These are phyloP conservation scores for Oscheius sp. DNA, from an alignment of 1,140 invertebrate genomes.

Conservation along the genomic window DNA sequence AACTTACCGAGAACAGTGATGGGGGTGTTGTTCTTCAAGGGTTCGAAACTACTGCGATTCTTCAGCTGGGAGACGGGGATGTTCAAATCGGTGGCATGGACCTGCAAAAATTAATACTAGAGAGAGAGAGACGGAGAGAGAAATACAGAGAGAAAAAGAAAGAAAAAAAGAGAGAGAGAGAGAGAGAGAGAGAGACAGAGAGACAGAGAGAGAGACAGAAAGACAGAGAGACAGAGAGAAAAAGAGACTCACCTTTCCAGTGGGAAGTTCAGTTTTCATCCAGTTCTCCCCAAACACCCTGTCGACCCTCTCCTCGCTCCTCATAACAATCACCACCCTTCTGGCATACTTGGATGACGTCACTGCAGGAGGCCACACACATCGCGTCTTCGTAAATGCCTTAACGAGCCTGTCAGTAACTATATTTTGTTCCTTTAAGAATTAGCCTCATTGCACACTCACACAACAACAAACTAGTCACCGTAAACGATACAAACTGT, in stretches of 20 bases:
- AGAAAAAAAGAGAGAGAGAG: too few species aligned
- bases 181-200: too few species aligned
- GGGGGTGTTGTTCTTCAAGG: slow-evolving; percentile 78
- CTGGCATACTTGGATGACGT: background rate
- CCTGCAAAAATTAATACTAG: background rate
- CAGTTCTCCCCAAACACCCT: slow-evolving; percentile 45
- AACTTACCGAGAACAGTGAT: slow-evolving; percentile 73
- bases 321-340: slow-evolving; percentile 38
- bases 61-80: slow-evolving; percentile 73
- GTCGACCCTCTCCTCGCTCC: slow-evolving; percentile 45
- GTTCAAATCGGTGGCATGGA: slow-evolving; percentile 75
- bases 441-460: too few species aligned
- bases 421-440: too few species aligned
- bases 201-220: too few species aligned
- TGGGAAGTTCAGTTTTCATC: slow-evolving; percentile 33
- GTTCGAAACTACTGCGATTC: slow-evolving; percentile 58
- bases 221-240: too few species aligned
- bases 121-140: slow-evolving; percentile 67
- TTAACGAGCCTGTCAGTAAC: too few species aligned
- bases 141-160: too few species aligned
- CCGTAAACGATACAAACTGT: too few species aligned
- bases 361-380: background rate
- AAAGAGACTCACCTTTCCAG: too few species aligned
- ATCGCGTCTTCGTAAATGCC: background rate
- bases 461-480: too few species aligned